Conservation (phyloP, 2,888 invertebrate genomes). For the Daptonema setosum region DNA sequence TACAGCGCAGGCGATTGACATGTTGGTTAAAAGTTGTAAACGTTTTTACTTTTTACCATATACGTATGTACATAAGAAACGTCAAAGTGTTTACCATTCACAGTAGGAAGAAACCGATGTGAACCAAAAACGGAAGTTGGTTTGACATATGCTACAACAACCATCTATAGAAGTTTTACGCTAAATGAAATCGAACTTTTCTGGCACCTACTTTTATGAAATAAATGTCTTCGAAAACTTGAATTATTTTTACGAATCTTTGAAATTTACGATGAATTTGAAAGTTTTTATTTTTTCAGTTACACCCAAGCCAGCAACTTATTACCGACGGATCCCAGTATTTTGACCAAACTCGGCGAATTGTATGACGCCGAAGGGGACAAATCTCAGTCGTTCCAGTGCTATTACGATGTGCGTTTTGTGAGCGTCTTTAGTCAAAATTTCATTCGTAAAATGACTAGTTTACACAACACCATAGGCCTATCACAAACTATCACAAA, state of each 20-base stretch:
- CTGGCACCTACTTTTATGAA: neutral
- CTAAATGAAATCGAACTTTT: no score
- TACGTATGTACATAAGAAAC: neutral
- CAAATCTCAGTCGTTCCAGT: conserved; percentile 64
- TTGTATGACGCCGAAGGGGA: conserved; percentile 74
- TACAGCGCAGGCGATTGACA: conserved; percentile 36
- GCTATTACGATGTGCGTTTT: conserved; percentile 47
- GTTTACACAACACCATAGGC: no score
- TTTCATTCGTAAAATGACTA: no score
- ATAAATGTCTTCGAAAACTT: neutral
- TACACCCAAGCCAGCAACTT: conserved; percentile 56
- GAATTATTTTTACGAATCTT: neutral
- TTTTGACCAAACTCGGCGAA: conserved; percentile 66
- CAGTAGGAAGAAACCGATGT: no score
- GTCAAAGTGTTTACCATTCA: no score
- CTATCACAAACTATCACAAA: no score
- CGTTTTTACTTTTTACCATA: neutral
- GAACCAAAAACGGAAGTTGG: no score
- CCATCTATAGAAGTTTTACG: no score
- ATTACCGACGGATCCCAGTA: conserved; percentile 65
- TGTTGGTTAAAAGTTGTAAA: conserved; percentile 24
- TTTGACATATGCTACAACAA: no score
- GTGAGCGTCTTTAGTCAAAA: no score
- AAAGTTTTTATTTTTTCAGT: no score
- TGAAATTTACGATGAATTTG: no score